phyloP scores from a whole-genome alignment of 2,888 invertebrate species.

The Chrysolina americana region DNA sequence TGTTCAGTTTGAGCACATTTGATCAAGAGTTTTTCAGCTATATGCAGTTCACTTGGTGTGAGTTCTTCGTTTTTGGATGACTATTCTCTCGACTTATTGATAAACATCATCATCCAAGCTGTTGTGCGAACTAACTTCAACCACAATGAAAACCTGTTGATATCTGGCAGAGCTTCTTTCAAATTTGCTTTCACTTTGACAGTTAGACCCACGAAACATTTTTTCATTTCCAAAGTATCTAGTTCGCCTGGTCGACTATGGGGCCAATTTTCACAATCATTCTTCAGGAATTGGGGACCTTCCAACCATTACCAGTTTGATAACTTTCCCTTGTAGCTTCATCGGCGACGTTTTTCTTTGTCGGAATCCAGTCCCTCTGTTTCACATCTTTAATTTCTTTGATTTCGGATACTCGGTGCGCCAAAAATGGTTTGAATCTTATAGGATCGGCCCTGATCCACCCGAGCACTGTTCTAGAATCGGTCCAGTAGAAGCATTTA shows the following conservation, averaged over 20 bases:
- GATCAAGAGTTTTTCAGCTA: background rate
- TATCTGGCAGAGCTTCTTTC: background rate
- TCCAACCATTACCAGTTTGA: background rate
- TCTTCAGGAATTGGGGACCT: background rate
- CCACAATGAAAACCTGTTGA: no score
- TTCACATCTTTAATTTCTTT: no score
- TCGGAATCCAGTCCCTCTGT: no score
- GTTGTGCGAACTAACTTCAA: background rate
- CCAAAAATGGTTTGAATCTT: no score
- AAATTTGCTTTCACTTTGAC: background rate
- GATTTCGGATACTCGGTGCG: no score
- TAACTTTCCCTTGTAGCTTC: no score
- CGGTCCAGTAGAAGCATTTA: no score
- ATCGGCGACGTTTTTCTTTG: no score
- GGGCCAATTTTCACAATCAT: background rate
- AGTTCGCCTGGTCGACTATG: background rate
- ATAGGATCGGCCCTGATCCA: no score
- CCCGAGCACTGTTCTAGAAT: no score
- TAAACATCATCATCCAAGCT: background rate
- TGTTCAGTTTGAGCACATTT: background rate
- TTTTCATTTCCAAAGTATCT: background rate
- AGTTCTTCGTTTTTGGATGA: background rate
- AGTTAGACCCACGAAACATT: background rate
- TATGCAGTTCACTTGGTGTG: background rate
- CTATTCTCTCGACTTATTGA: background rate